A percentile compares a stretch with the other conserved stretches of the same genome.
phyloP scores from a whole-genome alignment of 2,888 invertebrate genomes.

The Orthosia gracilis region DNA sequence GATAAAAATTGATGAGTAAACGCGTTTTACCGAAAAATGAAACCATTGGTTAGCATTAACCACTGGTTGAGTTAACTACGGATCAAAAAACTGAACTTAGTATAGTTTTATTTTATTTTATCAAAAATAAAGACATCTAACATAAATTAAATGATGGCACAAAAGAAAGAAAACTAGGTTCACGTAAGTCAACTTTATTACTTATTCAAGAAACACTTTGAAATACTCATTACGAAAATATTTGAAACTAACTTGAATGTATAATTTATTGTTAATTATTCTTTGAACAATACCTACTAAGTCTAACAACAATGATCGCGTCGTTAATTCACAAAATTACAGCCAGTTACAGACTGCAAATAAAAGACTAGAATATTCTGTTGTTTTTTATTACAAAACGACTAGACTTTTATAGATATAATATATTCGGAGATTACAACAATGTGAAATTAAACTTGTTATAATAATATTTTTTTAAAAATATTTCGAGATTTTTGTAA shows the following conservation, averaged over 20 bases:
- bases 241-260: slow-evolving; percentile 30
- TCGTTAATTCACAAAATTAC: slow-evolving; percentile 62
- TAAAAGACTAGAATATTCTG: slow-evolving; percentile 15
- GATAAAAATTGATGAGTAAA: no score
- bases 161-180: slow-evolving; percentile 7
- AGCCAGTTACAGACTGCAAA: slow-evolving; percentile 36
- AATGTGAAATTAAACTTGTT: not conserved
- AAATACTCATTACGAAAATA: slow-evolving; percentile 16
- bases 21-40: no score
- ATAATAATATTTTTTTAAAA: not conserved
- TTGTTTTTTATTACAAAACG: slow-evolving; percentile 22
- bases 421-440: not conserved
- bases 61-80: no score
- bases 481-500: slow-evolving; percentile 5
- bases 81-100: no score
- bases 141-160: not conserved
- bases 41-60: no score
- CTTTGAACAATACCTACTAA: slow-evolving; percentile 16
- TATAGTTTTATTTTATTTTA: not conserved
- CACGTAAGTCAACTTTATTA: slow-evolving; percentile 11
- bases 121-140: not conserved
- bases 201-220: slow-evolving; percentile 12
- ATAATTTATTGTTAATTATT: slow-evolving; percentile 41
- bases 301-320: slow-evolving; percentile 50
- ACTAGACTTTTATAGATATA: slow-evolving; percentile 14